Base-by-base conservation (phyloP, 2,888 invertebrate genomes). In the Tubiluchus corallicola region DNA sequence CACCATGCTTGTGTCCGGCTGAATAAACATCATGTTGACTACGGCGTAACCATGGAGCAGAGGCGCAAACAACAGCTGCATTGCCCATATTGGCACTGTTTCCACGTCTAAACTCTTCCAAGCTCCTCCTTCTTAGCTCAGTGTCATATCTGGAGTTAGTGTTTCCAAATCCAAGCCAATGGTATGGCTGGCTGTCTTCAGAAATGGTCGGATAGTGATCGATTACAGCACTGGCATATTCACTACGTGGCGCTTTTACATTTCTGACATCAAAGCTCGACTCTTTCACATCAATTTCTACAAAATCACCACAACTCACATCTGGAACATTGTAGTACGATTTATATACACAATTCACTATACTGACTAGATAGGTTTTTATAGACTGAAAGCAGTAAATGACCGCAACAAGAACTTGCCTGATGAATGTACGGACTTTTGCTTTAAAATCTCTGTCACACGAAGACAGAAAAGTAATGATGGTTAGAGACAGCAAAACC, bases 401-500 rank as follows among this genome's bases (percentile, higher is more conserved):
- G 9, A n/a, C n/a, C 29, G 9, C 5, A 5, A n/a, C n/a, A 5
- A 29, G 29, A 5, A n/a, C 29, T 5, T 29, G 29, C 13, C 46
- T 42, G 29, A 59, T 44, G 49, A 56, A 59, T n/a, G 5, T 29
- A 9, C 9, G 29, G 9, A n/a, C 29, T n/a, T 29, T 29, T 29
- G 9, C 9, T 9, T 29, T 9, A 29, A 29, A 29, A 29, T 29
- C n/a, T n/a, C 9, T 9, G 29, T 29, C 29, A 29, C 29, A 29
- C 9, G 9, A 29, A 29, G 29, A 29, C 9, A 55, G 43, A 42
- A 58, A 52, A 2, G 61, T 61, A 13, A 53, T 21, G 18, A 50
- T 3, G 2, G 57, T 52, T 13, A 61, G 48, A 4, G 42, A 1
- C 5, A 55, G 43, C 3, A 60, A 52, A 4, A 58, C 39, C 21